Conservation (phyloP, 1,140 invertebrate genomes). For the Acromyrmex charruanus region DNA sequence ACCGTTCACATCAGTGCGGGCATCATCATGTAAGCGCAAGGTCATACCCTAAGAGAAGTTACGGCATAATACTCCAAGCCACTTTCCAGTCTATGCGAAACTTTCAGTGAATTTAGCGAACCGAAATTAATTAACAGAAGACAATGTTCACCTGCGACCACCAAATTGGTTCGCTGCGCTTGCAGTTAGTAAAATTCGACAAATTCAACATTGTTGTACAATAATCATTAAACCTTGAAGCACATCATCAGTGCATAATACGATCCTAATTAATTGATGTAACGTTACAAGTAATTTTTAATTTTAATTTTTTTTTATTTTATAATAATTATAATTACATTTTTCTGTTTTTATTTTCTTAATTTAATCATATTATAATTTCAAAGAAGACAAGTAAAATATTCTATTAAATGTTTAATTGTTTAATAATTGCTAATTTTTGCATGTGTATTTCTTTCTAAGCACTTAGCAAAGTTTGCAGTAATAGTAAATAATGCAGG, state of each 20-base stretch:
- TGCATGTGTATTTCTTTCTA: background rate
- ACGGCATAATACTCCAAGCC: slow-evolving; percentile 35
- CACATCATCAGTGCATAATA: background rate
- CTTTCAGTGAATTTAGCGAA: slow-evolving; percentile 59
- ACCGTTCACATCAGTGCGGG: slow-evolving; percentile 25
- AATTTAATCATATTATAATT: background rate
- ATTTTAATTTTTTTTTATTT: background rate
- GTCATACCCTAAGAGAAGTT: slow-evolving; percentile 56
- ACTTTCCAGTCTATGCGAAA: slow-evolving; percentile 55
- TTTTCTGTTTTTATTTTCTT: background rate
- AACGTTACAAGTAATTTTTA: background rate
- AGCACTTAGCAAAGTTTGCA: background rate
- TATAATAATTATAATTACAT: background rate
- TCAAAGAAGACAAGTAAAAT: background rate
- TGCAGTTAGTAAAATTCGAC: slow-evolving; percentile 40
- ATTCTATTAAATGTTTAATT: background rate
- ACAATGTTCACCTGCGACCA: slow-evolving; percentile 49
- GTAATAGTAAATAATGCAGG: background rate
- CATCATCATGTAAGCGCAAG: slow-evolving; percentile 38
- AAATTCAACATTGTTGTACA: slow-evolving; percentile 22
- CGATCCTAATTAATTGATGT: background rate
- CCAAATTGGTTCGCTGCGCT: slow-evolving; percentile 47
- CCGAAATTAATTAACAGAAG: slow-evolving; percentile 70
- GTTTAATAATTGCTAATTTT: background rate
- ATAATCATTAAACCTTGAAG: slow-evolving; percentile 14